Base-by-base conservation (phyloP, 1,140 invertebrate species). In the Geopemphigus sp. region DNA sequence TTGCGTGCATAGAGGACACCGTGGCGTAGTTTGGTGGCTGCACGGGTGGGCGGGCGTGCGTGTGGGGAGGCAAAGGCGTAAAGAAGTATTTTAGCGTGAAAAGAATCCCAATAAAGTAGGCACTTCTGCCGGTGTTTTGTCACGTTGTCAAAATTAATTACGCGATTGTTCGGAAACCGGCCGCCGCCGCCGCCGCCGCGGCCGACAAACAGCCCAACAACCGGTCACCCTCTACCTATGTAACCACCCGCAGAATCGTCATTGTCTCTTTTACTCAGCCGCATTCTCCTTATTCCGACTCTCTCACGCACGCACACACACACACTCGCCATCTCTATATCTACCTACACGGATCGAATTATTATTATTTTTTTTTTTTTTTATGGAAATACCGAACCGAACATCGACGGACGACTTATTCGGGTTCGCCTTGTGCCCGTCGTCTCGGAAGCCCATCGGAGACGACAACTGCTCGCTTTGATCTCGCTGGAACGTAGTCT, bases 71-170 rank as follows among this genome's bases (percentile, higher is more conserved):
- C 45, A 32, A 45, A 11, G 47, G 14, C 47, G 47, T 8, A 39
- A 39, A 12, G 47, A 1, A 50, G 1, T 1, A 1, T 63, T 59
- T 78, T 26, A 19, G 39, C 45, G 39, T 78, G 74, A 78, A 78
- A 29, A 39, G 74, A 78, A 78, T 63, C 32, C 45, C 32, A 59
- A 76, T 22, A 45, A 39, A 59, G 32, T 50, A 63, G 39, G 32
- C 39, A n/a, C 54, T 78, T 24, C 47, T 54, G 66, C 47, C 29
- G 66, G 64, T 45, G 54, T 63, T 63, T 78, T 63, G 74, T 78
- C 74, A 61, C 56, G 47, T 78, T 50, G 74, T 78, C 57, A n/a
- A 61, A 76, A 61, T 76, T 76, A 76, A 76, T 76, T 76, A 76
- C 73, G 56, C 22, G 73, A 26, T 17, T 53, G 26, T 47, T 76